Conservation (phyloP, 2,113 vertebrate genomes). For the Megaceryle maxima region DNA sequence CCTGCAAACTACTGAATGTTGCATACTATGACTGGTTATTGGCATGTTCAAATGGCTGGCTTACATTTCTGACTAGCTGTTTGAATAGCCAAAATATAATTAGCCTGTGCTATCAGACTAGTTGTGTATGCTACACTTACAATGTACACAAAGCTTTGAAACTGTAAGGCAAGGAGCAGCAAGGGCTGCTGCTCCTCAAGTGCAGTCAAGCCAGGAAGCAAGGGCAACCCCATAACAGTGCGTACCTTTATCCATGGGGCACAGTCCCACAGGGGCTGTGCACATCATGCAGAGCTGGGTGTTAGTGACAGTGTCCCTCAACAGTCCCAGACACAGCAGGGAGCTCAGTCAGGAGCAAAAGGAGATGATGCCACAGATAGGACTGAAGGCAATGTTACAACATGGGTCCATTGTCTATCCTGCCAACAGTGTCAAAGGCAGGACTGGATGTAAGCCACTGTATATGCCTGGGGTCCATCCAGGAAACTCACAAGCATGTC, state of each 20-base stretch:
- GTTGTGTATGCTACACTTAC: neutral
- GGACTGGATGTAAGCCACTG: neutral
- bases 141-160: neutral
- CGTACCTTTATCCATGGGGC: fast-evolving
- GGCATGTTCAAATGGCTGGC: neutral
- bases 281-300: neutral
- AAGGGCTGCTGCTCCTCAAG: neutral
- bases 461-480: neutral
- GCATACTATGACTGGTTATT: neutral
- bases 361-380: no score
- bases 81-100: neutral
- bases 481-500: fast-evolving
- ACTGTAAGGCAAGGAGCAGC: neutral
- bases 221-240: neutral
- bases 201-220: neutral
- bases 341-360: neutral
- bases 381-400: neutral
- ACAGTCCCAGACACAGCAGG: neutral
- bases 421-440: neutral
- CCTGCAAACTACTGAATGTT: neutral
- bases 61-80: neutral
- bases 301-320: neutral
- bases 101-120: neutral
- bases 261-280: neutral
- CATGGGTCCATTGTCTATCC: neutral